Evolutionary conservation across 2,113 vertebrate species (phyloP).

Genomic region (Pelecanoides urinatrix): DNA sequence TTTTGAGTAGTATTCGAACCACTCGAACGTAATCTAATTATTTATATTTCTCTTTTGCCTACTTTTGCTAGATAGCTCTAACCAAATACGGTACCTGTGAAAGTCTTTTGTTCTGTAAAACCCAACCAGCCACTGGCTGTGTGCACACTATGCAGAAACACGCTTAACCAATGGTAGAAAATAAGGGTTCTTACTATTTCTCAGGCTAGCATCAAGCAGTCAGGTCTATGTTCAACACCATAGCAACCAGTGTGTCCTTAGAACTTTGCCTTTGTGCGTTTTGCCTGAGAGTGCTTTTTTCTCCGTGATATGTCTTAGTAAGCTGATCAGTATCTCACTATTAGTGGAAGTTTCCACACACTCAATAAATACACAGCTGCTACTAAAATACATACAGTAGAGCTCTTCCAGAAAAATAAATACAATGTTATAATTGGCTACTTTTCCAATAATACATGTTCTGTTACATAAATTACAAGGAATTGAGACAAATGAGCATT

Average conservation of each 20-base stretch:
- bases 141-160: not conserved
- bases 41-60: not conserved
- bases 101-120: not conserved
- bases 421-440: not conserved
- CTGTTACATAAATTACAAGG: not conserved
- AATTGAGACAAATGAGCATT: constrained; percentile 1
- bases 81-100: not conserved
- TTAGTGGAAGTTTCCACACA: not conserved
- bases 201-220: not conserved
- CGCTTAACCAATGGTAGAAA: not conserved
- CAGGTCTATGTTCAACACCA: not conserved
- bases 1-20: not conserved
- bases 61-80: not conserved
- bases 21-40: not conserved
- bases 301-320: not conserved
- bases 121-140: accelerated
- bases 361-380: not conserved
- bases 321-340: not conserved
- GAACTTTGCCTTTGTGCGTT: not conserved
- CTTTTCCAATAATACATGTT: not conserved
- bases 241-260: not conserved
- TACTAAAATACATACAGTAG: not conserved
- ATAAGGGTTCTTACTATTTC: not conserved
- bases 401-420: not conserved
- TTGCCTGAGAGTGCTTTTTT: not conserved